Conservation (phyloP, 2,888 invertebrate genomes). For the Hoplodrina ambigua region DNA sequence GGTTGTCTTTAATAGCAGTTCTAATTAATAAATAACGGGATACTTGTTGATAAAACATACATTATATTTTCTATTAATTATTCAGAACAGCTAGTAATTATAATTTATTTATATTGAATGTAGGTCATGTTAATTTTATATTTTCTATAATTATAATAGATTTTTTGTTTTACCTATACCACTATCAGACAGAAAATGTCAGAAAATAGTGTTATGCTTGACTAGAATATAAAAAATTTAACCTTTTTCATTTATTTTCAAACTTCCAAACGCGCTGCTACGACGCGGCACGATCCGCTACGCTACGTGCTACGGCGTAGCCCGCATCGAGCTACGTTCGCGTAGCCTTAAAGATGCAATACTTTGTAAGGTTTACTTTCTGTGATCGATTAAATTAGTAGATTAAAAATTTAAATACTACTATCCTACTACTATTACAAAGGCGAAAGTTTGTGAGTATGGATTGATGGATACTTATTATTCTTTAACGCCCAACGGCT, state of each 20-base stretch:
- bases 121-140: neutral
- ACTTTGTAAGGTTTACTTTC: too few relatives aligned
- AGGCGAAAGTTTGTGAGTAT: too few relatives aligned
- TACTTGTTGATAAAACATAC: constrained; percentile 3
- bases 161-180: neutral
- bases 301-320: constrained; percentile 44
- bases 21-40: constrained; percentile 13
- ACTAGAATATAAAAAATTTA: neutral
- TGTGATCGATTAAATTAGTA: too few relatives aligned
- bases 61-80: neutral
- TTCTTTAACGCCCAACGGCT: too few relatives aligned
- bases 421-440: too few relatives aligned
- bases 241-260: too few relatives aligned
- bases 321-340: neutral
- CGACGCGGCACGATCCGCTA: constrained; percentile 5
- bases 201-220: neutral
- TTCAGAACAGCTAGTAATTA: neutral
- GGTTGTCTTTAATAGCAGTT: constrained; percentile 14
- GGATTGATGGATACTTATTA: too few relatives aligned
- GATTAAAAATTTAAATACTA: too few relatives aligned
- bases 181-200: neutral
- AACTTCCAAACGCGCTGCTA: neutral
- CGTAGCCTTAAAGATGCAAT: neutral
- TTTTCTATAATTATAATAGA: neutral
- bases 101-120: neutral